Evolutionary conservation across 2,113 vertebrate genomes (phyloP).

Genomic region (Mobula birostris): DNA sequence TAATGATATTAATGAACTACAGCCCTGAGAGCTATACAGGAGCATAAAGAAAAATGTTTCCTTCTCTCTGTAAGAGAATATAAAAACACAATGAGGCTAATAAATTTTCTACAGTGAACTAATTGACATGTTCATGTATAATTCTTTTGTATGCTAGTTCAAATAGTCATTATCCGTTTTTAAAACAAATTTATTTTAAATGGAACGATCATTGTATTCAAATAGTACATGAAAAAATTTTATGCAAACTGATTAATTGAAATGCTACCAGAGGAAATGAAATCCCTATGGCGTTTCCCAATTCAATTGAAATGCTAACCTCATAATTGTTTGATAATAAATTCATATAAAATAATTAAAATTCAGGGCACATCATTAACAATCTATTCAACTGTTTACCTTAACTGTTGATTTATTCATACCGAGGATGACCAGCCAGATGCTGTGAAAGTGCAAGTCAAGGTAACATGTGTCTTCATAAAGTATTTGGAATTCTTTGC

Average conservation of each 20-base stretch:
- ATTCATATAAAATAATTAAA: background rate
- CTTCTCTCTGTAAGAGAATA: background rate
- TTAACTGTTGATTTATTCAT: background rate
- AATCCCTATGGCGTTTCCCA: background rate
- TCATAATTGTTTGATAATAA: slow-evolving; percentile 25
- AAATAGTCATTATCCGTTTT: background rate
- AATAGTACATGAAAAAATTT: background rate
- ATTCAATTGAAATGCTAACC: background rate
- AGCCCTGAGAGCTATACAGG: background rate
- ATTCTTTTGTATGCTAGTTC: background rate
- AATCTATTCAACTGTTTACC: background rate
- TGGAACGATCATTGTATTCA: background rate
- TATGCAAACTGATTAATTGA: background rate
- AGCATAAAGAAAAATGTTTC: background rate
- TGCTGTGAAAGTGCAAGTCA: background rate
- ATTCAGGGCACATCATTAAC: background rate
- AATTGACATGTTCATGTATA: background rate
- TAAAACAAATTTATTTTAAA: slow-evolving; percentile 14
- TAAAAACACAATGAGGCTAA: background rate
- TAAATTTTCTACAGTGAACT: background rate
- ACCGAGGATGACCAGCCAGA: background rate
- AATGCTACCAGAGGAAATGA: background rate
- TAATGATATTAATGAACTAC: background rate
- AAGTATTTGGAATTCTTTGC: background rate
- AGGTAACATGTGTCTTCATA: background rate